phyloP scores from a whole-genome alignment of 1,140 invertebrate genomes.

The Nilaparvata lugens region DNA sequence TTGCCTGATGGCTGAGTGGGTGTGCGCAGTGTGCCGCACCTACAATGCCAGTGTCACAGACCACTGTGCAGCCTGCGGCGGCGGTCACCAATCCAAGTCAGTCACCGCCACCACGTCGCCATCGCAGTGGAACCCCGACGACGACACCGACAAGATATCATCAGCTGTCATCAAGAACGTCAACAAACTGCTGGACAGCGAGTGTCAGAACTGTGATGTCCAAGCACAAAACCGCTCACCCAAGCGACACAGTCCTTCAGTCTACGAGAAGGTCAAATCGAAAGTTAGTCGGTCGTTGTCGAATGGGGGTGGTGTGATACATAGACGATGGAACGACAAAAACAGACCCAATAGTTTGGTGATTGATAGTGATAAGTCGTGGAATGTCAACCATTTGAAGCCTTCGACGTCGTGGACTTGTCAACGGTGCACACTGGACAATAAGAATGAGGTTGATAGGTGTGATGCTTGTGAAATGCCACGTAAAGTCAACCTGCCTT shows the following conservation, averaged over 20 bases:
- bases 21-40: constrained; percentile 29
- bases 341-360: constrained; percentile 25
- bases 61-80: constrained; percentile 23
- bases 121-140: neutral
- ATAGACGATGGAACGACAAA: neutral
- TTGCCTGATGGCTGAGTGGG: constrained; percentile 27
- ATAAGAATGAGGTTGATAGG: constrained; percentile 38
- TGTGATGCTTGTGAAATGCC: constrained; percentile 57
- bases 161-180: neutral
- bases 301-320: constrained; percentile 32
- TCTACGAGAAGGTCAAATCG: constrained; percentile 50
- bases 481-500: constrained; percentile 37
- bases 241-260: constrained; percentile 42
- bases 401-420: constrained; percentile 45
- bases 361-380: constrained; percentile 12
- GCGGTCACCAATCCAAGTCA: neutral
- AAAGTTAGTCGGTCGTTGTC: constrained; percentile 46
- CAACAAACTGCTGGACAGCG: constrained; percentile 13
- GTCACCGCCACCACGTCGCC: constrained; percentile 8
- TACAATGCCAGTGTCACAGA: constrained; percentile 27
- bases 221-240: constrained; percentile 34
- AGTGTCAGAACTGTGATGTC: constrained; percentile 13
- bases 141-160: constrained; percentile 14
- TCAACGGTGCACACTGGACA: constrained; percentile 47
- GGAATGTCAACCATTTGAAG: constrained; percentile 35